Evolutionary conservation across 2,797 vertebrate genomes (phyloP).

Genomic region (Oryzias dopingdopingensis): DNA sequence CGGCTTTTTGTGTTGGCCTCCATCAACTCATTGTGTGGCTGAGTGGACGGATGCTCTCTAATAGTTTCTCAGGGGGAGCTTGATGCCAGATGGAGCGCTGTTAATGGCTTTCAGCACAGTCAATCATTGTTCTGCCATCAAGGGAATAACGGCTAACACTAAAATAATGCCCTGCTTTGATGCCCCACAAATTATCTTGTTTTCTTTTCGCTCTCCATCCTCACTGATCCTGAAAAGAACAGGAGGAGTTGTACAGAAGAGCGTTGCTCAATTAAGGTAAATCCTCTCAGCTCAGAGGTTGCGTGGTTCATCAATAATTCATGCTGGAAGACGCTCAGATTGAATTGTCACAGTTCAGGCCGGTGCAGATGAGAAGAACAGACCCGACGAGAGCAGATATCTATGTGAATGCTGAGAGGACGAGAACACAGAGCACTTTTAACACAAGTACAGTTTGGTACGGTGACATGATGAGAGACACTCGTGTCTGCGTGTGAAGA

Average conservation of each 20-base stretch:
- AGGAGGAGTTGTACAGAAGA: constrained; percentile 27
- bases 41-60: constrained; percentile 40
- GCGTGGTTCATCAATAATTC: constrained; percentile 66
- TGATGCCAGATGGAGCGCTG: constrained; percentile 21
- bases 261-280: constrained; percentile 46
- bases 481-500: too few species aligned
- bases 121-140: constrained; percentile 29
- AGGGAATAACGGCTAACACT: constrained; percentile 30
- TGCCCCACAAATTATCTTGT: constrained; percentile 37
- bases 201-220: constrained; percentile 27
- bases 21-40: constrained; percentile 18
- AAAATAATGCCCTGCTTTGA: constrained; percentile 38
- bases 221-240: constrained; percentile 36
- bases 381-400: constrained; percentile 23
- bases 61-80: constrained; percentile 44
- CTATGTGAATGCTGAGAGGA: constrained; percentile 21
- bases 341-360: constrained; percentile 62
- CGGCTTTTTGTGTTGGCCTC: constrained; percentile 35
- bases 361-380: constrained; percentile 13
- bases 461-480: too few species aligned
- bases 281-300: constrained; percentile 47
- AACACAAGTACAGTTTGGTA: too few species aligned
- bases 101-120: constrained; percentile 48
- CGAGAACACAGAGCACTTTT: constrained; percentile 18
- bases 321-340: constrained; percentile 52